Conservation (phyloP, 2,113 vertebrate species). For the Leuciscus idus region DNA sequence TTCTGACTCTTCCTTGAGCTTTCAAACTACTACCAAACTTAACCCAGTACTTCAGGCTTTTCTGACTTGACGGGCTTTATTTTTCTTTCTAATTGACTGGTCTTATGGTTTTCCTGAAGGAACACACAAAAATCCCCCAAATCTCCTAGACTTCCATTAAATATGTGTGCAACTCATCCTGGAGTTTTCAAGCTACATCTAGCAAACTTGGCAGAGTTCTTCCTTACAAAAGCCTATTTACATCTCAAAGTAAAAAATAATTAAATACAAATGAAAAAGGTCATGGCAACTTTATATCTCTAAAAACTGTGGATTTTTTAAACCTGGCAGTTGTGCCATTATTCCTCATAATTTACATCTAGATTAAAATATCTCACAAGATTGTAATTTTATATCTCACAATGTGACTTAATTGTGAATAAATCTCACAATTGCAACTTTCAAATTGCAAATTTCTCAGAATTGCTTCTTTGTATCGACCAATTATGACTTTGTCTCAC, state of each 20-base stretch:
- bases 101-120: conserved; percentile 2
- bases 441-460: too few species aligned
- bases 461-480: too few species aligned
- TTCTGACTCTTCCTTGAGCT: neutral
- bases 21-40: neutral
- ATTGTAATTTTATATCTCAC: too few species aligned
- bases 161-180: neutral
- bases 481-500: too few species aligned
- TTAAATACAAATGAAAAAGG: neutral
- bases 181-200: neutral
- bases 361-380: too few species aligned
- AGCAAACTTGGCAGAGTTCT: neutral
- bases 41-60: neutral
- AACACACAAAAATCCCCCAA: conserved; percentile 7
- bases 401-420: too few species aligned
- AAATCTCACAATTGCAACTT: too few species aligned
- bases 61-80: neutral
- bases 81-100: conserved; percentile 17
- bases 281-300: neutral
- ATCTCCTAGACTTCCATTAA: neutral
- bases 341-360: neutral
- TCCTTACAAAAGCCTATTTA: neutral
- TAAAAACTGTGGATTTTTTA: neutral
- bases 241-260: neutral
- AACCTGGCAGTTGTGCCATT: neutral